A percentile compares a stretch with the other conserved stretches of the same genome.
Evolutionary conservation across 2,888 invertebrate genomes (phyloP).

Genomic region (Criorhina ranunculi): DNA sequence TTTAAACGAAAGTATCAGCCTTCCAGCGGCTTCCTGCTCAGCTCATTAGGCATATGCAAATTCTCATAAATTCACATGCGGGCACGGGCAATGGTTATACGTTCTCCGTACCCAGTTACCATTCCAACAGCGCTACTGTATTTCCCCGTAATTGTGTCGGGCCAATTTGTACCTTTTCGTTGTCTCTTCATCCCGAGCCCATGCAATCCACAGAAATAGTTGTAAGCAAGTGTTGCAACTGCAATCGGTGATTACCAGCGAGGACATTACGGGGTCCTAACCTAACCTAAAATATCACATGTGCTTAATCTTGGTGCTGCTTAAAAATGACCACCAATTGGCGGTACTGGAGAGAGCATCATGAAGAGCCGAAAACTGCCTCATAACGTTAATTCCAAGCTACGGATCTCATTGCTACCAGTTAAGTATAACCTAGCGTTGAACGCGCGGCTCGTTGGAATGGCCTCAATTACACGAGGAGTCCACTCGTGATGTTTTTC

Average conservation of each 20-base stretch:
- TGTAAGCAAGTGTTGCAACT: constrained; percentile 38
- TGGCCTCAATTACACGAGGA: constrained; percentile 75
- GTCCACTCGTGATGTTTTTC: constrained; percentile 28
- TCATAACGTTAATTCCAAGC: constrained; percentile 71
- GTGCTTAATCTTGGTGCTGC: constrained; percentile 67
- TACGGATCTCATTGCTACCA: constrained; percentile 76
- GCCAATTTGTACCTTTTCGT: constrained; percentile 34
- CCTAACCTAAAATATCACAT: constrained; percentile 69
- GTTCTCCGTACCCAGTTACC: constrained; percentile 37
- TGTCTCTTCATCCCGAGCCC: neutral
- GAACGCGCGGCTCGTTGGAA: constrained; percentile 72
- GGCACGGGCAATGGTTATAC: constrained; percentile 1
- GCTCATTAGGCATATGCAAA: constrained; percentile 28
- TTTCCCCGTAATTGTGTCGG: constrained; percentile 61
- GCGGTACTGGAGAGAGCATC: constrained; percentile 10
- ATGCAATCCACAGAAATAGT: neutral
- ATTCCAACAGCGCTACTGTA: constrained; percentile 62
- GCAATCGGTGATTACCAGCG: constrained; percentile 32
- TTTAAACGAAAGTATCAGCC: neutral
- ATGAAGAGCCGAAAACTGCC: constrained; percentile 51
- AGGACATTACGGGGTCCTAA: constrained; percentile 51
- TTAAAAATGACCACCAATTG: constrained; percentile 57
- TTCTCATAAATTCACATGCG: constrained; percentile 6
- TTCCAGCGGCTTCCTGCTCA: neutral
- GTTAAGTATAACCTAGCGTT: constrained; percentile 76